These are phyloP conservation scores for Diadumene lineata DNA, from an alignment of 92 coral and sea anemone genomes.

Conservation along the genomic window DNA sequence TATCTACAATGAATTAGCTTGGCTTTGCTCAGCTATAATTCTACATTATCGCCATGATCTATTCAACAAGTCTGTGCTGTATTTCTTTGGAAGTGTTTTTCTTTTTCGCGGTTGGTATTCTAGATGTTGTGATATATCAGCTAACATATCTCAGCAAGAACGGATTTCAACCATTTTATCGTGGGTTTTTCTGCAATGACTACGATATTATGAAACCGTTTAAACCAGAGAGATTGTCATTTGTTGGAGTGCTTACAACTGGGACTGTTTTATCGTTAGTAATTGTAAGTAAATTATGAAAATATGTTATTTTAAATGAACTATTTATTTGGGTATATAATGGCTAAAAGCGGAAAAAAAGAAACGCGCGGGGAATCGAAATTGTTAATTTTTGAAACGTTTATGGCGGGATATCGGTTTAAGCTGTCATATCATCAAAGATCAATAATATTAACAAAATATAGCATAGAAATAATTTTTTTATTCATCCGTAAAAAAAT, in stretches of 20 bases:
- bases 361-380: too few species aligned
- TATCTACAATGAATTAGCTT: too few species aligned
- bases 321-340: too few species aligned
- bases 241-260: conserved; percentile 5
- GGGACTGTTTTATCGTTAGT: conserved; percentile 8
- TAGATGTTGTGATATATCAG: conserved; percentile 21
- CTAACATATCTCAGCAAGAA: background rate
- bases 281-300: conserved; percentile 9
- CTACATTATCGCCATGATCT: conserved; percentile 6
- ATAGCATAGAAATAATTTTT: too few species aligned
- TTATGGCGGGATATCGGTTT: too few species aligned
- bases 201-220: conserved; percentile 70
- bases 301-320: too few species aligned
- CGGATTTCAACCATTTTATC: conserved; percentile 44
- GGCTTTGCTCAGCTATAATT: background rate
- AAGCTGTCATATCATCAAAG: too few species aligned
- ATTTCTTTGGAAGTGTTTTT: conserved; percentile 22
- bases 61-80: conserved; percentile 14
- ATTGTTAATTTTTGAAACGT: too few species aligned
- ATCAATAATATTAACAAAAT: too few species aligned
- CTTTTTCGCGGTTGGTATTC: conserved; percentile 25
- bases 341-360: too few species aligned
- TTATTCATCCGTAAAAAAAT: too few species aligned
- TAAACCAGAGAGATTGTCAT: conserved; percentile 12
- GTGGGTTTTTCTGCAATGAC: conserved; percentile 84